Conservation (phyloP, 2,113 vertebrate species). For the Oxyruncus cristatus region DNA sequence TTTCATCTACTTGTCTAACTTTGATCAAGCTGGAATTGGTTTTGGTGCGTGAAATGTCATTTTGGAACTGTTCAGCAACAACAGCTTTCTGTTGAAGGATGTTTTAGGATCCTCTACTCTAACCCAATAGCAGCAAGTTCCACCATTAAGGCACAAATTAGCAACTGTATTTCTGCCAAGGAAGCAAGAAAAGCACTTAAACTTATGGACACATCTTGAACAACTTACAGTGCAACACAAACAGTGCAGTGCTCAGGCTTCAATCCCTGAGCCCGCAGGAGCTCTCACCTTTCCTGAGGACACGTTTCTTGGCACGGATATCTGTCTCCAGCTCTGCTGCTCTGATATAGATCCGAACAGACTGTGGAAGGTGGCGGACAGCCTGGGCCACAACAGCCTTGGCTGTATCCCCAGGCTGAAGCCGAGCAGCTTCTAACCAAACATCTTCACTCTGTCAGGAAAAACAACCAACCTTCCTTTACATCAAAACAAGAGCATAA, state of each 20-base stretch:
- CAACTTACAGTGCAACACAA: neutral
- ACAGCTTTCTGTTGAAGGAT: neutral
- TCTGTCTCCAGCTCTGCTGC: slow-evolving; percentile 97
- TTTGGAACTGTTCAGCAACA: neutral
- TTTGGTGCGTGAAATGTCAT: neutral
- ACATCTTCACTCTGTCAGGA: slow-evolving; percentile 92
- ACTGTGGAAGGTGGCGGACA: slow-evolving; percentile 93
- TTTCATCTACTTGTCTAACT: neutral
- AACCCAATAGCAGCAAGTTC: neutral
- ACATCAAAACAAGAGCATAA: neutral
- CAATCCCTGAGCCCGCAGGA: neutral
- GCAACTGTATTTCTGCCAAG: neutral
- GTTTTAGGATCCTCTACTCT: neutral
- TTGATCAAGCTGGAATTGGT: neutral
- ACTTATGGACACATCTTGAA: neutral
- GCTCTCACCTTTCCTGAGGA: slow-evolving; percentile 90
- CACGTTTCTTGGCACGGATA: slow-evolving; percentile 93
- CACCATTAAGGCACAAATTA: neutral
- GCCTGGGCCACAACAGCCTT: slow-evolving; percentile 98
- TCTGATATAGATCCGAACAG: slow-evolving; percentile 94
- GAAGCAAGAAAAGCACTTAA: neutral
- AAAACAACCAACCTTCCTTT: neutral
- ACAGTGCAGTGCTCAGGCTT: no score
- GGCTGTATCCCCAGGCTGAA: slow-evolving; percentile 96
- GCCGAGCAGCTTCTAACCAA: slow-evolving; percentile 93